Evolutionary conservation across 1,140 invertebrate genomes (phyloP), one percentile per base, ranked within the genome.

Genomic region (Drosophila sp.): DNA sequence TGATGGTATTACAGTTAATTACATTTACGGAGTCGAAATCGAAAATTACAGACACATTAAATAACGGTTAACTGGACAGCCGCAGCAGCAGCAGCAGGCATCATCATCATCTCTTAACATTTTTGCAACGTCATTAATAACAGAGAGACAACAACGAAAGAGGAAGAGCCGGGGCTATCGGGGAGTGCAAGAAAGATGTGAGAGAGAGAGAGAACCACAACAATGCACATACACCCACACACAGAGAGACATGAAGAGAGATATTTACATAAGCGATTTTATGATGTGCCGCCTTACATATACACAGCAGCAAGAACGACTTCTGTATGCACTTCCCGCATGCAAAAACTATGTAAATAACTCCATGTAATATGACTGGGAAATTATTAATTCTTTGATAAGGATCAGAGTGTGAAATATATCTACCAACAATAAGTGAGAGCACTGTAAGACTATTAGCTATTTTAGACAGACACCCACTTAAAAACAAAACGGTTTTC

Each of bases 221-320:
- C 61, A 74, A 57, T 72, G 47, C 56, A 70, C 33, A 76, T 61
- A 61, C 40, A 68, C 66, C 60, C 35, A 67, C 60, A 68, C 41
- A 60, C 29, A 41, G 60, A 38, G 35, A 32, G 61, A 55, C n/a
- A 30, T 55, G 44, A 67, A 76, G 56, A 76, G 78, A 76, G 78
- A 67, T 86, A 86, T 86, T 86, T 86, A 80, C 83, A 86, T 87
- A 87, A 89, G 79, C 70, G 83, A 87, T 89, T 87, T 87, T 83
- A 81, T 83, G 83, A 72, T 74, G 76, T 70, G 69, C 76, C 83
- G 67, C 79, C 82, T 76, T 35, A 66, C 40, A 23, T 32, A 61
- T 32, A 11, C 25, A 64, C 25, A 44, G 44, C 4, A 25, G 23
- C 33, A 47, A 2, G 17, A 50, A 44, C 65, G 75, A 79, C 66